Evolutionary conservation across 2,888 invertebrate species (phyloP).

Genomic region (Mylabris sibirica): DNA sequence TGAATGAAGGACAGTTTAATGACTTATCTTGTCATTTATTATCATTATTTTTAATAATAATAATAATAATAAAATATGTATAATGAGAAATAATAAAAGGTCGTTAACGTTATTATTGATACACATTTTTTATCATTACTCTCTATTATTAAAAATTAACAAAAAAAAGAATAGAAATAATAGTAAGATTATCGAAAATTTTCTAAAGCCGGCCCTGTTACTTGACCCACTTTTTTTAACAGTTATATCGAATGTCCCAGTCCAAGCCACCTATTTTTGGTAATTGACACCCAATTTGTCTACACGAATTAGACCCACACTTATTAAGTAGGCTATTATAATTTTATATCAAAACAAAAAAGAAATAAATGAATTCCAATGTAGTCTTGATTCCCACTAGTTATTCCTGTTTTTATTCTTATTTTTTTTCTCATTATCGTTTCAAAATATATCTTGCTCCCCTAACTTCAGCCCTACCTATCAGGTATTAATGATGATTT

Average conservation of each 20-base stretch:
- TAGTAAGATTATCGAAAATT: not conserved
- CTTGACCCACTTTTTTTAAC: not conserved
- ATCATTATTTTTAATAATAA: no score
- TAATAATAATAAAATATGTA: not conserved
- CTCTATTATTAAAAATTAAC: not conserved
- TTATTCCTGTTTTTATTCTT: not conserved
- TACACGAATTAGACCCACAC: not conserved
- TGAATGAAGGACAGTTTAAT: not conserved
- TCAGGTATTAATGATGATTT: slow-evolving; percentile 1
- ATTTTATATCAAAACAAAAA: not conserved
- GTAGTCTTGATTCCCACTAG: not conserved
- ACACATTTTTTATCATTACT: not conserved
- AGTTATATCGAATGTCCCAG: not conserved
- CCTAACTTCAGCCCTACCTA: not conserved
- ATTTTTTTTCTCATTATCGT: not conserved
- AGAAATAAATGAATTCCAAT: not conserved
- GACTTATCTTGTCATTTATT: not conserved
- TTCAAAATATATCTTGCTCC: not conserved
- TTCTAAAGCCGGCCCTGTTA: not conserved
- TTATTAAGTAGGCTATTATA: not conserved
- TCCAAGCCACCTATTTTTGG: not conserved
- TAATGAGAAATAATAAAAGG: not conserved
- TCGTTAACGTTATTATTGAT: not conserved
- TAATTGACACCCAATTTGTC: not conserved
- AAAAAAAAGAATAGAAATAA: not conserved